Conservation (phyloP, 2,113 vertebrate genomes). For the Morone saxatilis region DNA sequence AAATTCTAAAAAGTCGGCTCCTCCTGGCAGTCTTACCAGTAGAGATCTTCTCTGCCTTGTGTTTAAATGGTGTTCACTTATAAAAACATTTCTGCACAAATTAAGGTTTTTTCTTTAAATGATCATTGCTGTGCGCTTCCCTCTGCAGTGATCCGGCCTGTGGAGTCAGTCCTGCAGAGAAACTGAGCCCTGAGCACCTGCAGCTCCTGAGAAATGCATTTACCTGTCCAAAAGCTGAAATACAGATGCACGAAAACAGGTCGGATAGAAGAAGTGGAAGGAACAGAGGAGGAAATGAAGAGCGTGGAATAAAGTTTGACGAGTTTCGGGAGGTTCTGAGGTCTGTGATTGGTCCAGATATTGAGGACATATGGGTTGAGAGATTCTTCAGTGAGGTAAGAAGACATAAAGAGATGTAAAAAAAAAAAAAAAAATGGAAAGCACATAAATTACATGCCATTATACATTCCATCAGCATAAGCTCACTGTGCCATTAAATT, state of each 20-base stretch:
- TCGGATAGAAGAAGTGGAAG: neutral
- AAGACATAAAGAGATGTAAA: neutral
- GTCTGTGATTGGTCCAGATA: constrained; percentile 54
- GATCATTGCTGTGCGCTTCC: neutral
- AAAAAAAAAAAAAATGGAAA: neutral
- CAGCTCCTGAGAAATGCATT: constrained; percentile 66
- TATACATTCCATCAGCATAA: neutral
- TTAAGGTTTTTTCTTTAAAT: neutral
- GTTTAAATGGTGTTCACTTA: neutral
- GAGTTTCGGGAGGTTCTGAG: constrained; percentile 69
- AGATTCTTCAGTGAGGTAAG: constrained; percentile 76
- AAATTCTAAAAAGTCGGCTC: neutral
- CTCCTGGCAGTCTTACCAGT: neutral
- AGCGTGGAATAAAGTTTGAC: constrained; percentile 53
- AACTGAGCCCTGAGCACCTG: constrained; percentile 63
- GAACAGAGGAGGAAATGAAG: constrained; percentile 17
- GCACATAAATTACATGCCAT: neutral
- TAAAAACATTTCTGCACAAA: neutral
- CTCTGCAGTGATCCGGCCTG: constrained; percentile 50
- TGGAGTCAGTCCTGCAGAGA: constrained; percentile 63
- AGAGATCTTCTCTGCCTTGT: neutral
- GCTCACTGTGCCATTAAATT: neutral
- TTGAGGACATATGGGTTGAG: constrained; percentile 53
- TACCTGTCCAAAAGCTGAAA: constrained; percentile 7
- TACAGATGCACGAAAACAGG: constrained; percentile 4